A percentile compares a stretch with the other conserved stretches of the same genome.
These are phyloP conservation scores for Zalophus californianus DNA, from an alignment of 2,797 vertebrate species.

Conservation along the genomic window DNA sequence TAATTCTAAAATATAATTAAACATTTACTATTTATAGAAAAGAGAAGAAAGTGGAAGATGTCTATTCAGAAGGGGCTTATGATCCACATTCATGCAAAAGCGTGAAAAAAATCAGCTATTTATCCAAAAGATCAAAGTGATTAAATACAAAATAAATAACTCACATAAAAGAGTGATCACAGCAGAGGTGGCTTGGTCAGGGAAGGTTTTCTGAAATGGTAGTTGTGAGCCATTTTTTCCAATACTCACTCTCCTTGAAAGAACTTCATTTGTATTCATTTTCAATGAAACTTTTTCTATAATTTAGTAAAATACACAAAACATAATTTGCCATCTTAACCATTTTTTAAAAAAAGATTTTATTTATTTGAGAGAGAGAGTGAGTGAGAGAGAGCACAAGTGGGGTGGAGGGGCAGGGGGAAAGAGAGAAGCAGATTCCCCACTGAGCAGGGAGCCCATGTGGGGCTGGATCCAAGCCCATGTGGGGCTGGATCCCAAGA, in stretches of 20 bases:
- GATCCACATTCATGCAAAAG: background rate
- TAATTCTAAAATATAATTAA: background rate
- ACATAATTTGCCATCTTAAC: background rate
- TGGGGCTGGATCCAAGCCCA: too few relatives aligned
- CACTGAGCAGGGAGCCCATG: too few relatives aligned
- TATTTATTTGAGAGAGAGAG: too few relatives aligned
- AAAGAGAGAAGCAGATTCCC: too few relatives aligned
- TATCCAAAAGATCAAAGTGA: conserved; percentile 17
- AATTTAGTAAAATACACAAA: background rate
- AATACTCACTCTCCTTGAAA: background rate
- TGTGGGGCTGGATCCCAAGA: too few relatives aligned
- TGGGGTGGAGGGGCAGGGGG: too few relatives aligned
- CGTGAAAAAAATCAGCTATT: background rate
- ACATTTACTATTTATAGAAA: background rate
- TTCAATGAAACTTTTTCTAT: background rate
- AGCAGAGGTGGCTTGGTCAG: background rate
- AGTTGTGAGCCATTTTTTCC: background rate
- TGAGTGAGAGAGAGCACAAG: too few relatives aligned
- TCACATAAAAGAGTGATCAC: background rate
- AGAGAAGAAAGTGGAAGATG: background rate
- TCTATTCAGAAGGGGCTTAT: background rate
- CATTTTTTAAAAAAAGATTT: background rate
- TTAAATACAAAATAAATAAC: background rate
- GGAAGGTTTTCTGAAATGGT: background rate
- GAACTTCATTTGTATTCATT: background rate